These are phyloP conservation scores for Melolontha melolontha DNA, from an alignment of 2,888 invertebrate species.

Conservation along the genomic window DNA sequence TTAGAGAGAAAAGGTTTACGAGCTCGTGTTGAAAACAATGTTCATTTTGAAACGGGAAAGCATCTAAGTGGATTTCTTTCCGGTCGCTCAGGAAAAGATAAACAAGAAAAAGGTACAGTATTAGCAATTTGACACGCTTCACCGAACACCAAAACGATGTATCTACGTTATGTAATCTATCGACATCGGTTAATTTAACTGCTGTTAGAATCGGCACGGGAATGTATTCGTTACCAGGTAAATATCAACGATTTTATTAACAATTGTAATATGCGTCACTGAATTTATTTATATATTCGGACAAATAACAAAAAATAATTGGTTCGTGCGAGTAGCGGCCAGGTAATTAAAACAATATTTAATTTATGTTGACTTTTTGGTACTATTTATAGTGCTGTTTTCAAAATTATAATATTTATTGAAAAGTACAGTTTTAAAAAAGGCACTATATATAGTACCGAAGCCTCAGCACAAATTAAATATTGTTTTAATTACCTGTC, in stretches of 20 bases:
- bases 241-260: neutral
- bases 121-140: slow-evolving; percentile 38
- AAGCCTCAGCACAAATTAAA: too few relatives aligned
- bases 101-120: slow-evolving; percentile 23
- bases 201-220: neutral
- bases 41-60: slow-evolving; percentile 19
- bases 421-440: too few relatives aligned
- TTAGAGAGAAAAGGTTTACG: slow-evolving; percentile 25
- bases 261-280: neutral
- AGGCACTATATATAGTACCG: too few relatives aligned
- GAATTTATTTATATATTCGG: too few relatives aligned
- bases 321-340: too few relatives aligned
- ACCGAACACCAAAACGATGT: slow-evolving; percentile 20
- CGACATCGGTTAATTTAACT: slow-evolving; percentile 8
- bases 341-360: too few relatives aligned
- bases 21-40: slow-evolving; percentile 4
- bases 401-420: too few relatives aligned
- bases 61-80: slow-evolving; percentile 33
- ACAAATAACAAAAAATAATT: too few relatives aligned
- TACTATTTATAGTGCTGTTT: too few relatives aligned
- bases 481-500: too few relatives aligned
- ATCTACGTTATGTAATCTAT: slow-evolving; percentile 13
- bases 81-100: slow-evolving; percentile 34
- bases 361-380: too few relatives aligned
- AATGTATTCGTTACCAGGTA: neutral